Evolutionary conservation across 1,140 invertebrate genomes (phyloP).

Genomic region (Gryon sp.): DNA sequence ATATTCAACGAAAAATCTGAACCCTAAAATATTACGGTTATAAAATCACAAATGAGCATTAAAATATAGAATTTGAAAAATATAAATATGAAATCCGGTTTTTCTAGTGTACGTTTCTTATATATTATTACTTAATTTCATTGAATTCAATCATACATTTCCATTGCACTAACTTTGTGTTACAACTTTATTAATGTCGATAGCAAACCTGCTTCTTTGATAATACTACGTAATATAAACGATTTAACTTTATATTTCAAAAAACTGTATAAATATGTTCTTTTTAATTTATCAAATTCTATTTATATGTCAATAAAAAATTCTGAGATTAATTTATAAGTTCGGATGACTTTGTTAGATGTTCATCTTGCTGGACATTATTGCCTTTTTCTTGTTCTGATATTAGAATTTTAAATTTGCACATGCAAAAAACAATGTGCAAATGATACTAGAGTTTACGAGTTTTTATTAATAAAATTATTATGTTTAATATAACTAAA

Average conservation of each 20-base stretch:
- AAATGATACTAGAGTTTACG: too few relatives aligned
- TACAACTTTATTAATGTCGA: slow-evolving; percentile 12
- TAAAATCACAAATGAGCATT: neutral
- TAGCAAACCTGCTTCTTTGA: slow-evolving; percentile 14
- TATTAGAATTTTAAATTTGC: too few relatives aligned
- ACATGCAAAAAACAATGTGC: too few relatives aligned
- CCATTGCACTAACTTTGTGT: slow-evolving; percentile 6
- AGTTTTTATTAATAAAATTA: too few relatives aligned
- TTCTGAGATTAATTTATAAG: too few relatives aligned
- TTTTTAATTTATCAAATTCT: slow-evolving; percentile 7
- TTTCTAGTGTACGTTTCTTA: neutral
- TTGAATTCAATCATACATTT: slow-evolving; percentile 1
- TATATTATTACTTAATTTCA: slow-evolving; percentile 23
- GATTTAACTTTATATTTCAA: neutral
- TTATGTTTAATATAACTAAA: too few relatives aligned
- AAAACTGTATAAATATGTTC: neutral
- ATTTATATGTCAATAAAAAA: too few relatives aligned
- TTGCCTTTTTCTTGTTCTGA: too few relatives aligned
- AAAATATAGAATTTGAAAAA: neutral
- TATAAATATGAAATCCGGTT: slow-evolving; percentile 4
- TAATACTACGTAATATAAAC: neutral
- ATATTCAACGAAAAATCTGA: neutral
- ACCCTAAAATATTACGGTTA: neutral
- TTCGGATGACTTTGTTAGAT: too few relatives aligned
- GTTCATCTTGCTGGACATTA: too few relatives aligned